Conservation (phyloP, 2,797 vertebrate species). For the Brotula barbata region DNA sequence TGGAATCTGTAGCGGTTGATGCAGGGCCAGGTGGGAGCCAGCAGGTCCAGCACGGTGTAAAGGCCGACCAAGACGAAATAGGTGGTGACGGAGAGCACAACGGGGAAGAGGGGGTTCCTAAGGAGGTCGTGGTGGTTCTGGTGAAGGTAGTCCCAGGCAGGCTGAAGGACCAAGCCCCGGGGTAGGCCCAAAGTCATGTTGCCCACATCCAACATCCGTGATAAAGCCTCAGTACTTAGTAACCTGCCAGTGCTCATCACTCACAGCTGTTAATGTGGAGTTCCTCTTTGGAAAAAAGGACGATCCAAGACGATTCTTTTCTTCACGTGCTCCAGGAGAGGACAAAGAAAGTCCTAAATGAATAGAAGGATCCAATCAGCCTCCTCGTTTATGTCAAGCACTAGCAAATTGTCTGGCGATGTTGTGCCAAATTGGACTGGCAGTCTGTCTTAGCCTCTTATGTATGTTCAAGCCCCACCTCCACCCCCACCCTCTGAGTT, state of each 20-base stretch:
- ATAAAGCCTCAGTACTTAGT: conserved; percentile 50
- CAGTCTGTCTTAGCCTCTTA: conserved; percentile 65
- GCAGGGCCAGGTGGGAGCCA: conserved; percentile 78
- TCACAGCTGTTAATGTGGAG: conserved; percentile 1
- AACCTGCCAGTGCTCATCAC: conserved; percentile 56
- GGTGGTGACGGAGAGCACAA: conserved; percentile 77
- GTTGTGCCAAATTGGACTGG: conserved; percentile 69
- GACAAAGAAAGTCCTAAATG: conserved; percentile 32
- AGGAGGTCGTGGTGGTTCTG: conserved; percentile 77
- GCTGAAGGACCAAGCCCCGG: conserved; percentile 74
- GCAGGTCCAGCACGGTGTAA: conserved; percentile 79
- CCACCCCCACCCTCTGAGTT: conserved; percentile 44
- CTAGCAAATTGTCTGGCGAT: conserved; percentile 63
- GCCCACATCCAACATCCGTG: conserved; percentile 58
- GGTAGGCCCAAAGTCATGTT: conserved; percentile 61
- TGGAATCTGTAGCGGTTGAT: conserved; percentile 80
- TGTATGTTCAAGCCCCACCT: conserved; percentile 74
- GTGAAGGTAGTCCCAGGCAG: conserved; percentile 80
- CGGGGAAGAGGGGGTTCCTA: conserved; percentile 81
- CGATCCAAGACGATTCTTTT: conserved; percentile 37
- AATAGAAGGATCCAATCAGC: conserved; percentile 54
- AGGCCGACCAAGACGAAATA: conserved; percentile 78
- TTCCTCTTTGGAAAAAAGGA: conserved; percentile 30
- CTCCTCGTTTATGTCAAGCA: conserved; percentile 46
- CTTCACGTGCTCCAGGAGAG: conserved; percentile 10